These are phyloP conservation scores for Notolabrus celidotus DNA, from an alignment of 2,797 vertebrate species.

Conservation along the genomic window DNA sequence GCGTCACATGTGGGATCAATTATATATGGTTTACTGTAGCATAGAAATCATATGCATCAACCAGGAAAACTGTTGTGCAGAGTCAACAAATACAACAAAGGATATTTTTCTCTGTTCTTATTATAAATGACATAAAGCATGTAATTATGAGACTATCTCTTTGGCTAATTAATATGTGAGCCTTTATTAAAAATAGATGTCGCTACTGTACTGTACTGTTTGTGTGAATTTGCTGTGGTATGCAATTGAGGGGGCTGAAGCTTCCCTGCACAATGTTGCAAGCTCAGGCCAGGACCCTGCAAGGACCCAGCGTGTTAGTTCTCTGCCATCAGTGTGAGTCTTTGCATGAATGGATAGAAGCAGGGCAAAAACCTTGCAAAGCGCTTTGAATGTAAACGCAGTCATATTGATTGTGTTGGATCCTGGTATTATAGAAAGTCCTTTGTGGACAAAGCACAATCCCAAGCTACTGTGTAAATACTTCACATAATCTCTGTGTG, in stretches of 20 bases:
- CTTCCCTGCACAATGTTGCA: neutral
- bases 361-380: neutral
- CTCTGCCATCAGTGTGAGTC: neutral
- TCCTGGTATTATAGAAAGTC: neutral
- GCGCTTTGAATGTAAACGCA: neutral
- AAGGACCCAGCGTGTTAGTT: neutral
- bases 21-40: slow-evolving; percentile 48
- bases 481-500: no score
- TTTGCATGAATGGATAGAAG: neutral
- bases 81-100: slow-evolving; percentile 24
- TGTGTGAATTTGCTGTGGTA: neutral
- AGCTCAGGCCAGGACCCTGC: neutral
- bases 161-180: no score
- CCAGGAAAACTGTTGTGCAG: slow-evolving; percentile 15
- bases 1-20: slow-evolving; percentile 47
- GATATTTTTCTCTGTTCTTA: slow-evolving; percentile 9
- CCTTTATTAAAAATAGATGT: no score
- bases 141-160: no score
- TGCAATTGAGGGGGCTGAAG: neutral
- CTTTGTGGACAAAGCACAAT: neutral
- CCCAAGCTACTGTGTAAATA: no score
- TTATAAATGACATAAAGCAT: no score
- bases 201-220: neutral
- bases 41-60: slow-evolving; percentile 28
- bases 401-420: neutral